Evolutionary conservation across 2,888 invertebrate species (phyloP).

Genomic region (Limnephilus marmoratus): DNA sequence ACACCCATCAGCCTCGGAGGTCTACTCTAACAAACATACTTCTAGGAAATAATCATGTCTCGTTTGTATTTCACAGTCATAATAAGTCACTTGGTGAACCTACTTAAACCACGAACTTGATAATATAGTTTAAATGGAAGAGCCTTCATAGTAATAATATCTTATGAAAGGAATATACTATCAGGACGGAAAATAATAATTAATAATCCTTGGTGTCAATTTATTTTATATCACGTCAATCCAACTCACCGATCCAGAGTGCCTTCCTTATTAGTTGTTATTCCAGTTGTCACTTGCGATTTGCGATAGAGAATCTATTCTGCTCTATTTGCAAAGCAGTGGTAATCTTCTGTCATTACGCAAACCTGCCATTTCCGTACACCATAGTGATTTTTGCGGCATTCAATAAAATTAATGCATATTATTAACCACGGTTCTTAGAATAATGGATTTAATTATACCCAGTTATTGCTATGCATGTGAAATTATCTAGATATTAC

Average conservation of each 20-base stretch:
- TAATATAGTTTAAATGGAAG: background rate
- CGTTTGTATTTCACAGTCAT: background rate
- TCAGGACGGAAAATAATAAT: background rate
- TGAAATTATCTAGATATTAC: background rate
- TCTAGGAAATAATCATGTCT: background rate
- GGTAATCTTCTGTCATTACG: background rate
- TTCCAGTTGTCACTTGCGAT: background rate
- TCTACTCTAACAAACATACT: no score
- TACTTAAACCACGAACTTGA: background rate
- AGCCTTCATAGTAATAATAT: background rate
- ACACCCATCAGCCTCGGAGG: no score
- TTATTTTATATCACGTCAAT: background rate
- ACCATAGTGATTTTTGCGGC: background rate
- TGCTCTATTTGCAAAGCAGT: background rate
- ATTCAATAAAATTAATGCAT: background rate
- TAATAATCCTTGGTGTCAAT: background rate
- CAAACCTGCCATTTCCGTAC: background rate
- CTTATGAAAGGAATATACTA: background rate
- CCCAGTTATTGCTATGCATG: no score
- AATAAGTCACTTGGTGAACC: background rate
- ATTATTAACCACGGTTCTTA: background rate
- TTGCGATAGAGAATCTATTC: background rate
- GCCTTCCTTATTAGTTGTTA: background rate
- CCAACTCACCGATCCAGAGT: background rate
- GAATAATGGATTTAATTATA: background rate